Conservation (phyloP, 2,113 vertebrate species). For the Alosa alosa region DNA sequence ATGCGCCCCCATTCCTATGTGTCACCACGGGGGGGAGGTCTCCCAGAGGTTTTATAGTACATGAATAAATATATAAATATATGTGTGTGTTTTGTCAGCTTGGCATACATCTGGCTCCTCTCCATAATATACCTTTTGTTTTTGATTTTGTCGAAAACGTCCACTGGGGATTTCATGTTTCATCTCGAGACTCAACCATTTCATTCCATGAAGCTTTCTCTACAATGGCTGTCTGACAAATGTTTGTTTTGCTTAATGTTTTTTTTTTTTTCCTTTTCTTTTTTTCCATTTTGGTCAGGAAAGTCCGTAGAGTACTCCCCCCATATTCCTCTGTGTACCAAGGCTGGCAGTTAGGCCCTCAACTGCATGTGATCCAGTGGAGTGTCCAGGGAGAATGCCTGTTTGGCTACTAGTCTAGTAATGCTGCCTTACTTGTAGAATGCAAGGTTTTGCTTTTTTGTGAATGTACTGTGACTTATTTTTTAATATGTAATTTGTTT, state of each 20-base stretch:
- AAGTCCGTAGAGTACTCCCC: background rate
- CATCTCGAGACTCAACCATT: background rate
- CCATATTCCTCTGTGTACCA: background rate
- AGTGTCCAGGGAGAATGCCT: constrained; percentile 22
- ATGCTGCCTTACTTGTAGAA: constrained; percentile 50
- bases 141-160: background rate
- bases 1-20: background rate
- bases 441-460: constrained; percentile 39
- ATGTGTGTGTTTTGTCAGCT: background rate
- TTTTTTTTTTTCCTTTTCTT: background rate
- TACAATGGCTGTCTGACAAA: background rate
- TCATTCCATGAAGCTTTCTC: constrained; percentile 16
- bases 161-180: background rate
- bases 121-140: background rate
- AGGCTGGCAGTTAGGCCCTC: constrained; percentile 3
- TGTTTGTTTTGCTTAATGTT: background rate
- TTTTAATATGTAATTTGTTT: constrained; percentile 27
- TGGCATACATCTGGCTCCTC: background rate
- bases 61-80: constrained; percentile 13
- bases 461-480: constrained; percentile 52
- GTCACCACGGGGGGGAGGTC: background rate
- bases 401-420: constrained; percentile 43
- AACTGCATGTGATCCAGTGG: constrained; percentile 32
- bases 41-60: constrained; percentile 2
- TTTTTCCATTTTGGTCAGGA: background rate